Conservation (phyloP, 1,140 invertebrate species). For the Carcinoscorpius rotundicauda region DNA sequence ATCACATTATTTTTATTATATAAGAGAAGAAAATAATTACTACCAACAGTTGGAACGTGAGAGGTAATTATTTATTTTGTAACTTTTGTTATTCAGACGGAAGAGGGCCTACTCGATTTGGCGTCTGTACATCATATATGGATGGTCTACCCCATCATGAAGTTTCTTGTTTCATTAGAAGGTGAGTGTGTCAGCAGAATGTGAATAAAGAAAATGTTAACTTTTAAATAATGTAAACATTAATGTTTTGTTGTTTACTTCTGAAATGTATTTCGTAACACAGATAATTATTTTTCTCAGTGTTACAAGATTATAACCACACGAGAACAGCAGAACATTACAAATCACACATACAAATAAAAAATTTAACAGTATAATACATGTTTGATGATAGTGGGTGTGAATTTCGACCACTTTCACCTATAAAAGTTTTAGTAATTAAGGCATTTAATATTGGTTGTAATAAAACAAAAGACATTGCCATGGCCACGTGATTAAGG, state of each 20-base stretch:
- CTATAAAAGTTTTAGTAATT: too few species aligned
- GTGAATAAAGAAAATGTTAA: neutral
- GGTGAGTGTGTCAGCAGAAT: neutral
- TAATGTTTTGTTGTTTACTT: neutral
- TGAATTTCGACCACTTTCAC: too few species aligned
- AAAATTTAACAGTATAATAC: too few species aligned
- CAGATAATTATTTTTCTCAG: neutral
- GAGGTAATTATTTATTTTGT: neutral
- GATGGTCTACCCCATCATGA: slow-evolving; percentile 22
- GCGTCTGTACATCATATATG: slow-evolving; percentile 33
- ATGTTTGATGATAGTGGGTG: too few species aligned
- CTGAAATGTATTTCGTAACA: neutral
- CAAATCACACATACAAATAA: too few species aligned
- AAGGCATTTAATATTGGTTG: too few species aligned
- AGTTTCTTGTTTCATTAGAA: slow-evolving; percentile 34
- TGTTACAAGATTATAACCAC: neutral
- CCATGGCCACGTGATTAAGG: too few species aligned
- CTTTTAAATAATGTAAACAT: neutral
- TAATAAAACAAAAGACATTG: too few species aligned
- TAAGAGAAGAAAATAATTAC: too few species aligned
- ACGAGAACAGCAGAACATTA: too few species aligned
- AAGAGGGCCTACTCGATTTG: slow-evolving; percentile 23
- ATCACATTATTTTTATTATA: too few species aligned
- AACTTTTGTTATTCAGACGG: slow-evolving; percentile 15
- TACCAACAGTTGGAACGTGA: too few species aligned